Percentiles rank a stretch among this genome's conserved stretches.
These are phyloP conservation scores for Cheilosia vernalis DNA, from an alignment of 2,888 invertebrate genomes.

Conservation along the genomic window DNA sequence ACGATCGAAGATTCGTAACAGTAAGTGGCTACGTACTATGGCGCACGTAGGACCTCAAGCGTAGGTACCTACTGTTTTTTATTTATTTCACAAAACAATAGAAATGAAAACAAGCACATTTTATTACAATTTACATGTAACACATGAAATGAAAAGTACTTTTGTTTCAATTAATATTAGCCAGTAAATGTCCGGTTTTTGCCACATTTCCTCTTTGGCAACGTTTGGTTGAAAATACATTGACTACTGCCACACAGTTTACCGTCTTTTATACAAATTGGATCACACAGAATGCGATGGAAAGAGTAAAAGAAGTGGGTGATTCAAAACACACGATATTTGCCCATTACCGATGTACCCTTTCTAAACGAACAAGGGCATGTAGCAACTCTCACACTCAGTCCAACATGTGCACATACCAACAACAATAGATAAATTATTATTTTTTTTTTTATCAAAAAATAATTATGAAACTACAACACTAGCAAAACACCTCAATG, in stretches of 20 bases:
- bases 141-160: no score
- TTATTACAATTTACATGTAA: no score
- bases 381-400: not conserved
- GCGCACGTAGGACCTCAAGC: no score
- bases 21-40: no score
- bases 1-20: no score
- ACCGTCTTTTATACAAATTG: no score
- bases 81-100: no score
- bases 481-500: conserved; percentile 31
- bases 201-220: not conserved
- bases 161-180: no score
- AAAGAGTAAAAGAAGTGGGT: not conserved
- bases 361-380: not conserved
- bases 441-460: conserved; percentile 39
- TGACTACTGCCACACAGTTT: no score
- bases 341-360: not conserved
- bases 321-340: not conserved
- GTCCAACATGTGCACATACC: not conserved
- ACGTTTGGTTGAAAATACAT: no score
- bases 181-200: not conserved
- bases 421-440: conserved; percentile 15
- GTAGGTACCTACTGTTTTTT: no score
- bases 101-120: no score
- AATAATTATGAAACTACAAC: conserved; percentile 55
- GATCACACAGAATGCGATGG: not conserved